Evolutionary conservation across 2,113 vertebrate species (phyloP).

Genomic region (Ophthalmolycus amberensis): DNA sequence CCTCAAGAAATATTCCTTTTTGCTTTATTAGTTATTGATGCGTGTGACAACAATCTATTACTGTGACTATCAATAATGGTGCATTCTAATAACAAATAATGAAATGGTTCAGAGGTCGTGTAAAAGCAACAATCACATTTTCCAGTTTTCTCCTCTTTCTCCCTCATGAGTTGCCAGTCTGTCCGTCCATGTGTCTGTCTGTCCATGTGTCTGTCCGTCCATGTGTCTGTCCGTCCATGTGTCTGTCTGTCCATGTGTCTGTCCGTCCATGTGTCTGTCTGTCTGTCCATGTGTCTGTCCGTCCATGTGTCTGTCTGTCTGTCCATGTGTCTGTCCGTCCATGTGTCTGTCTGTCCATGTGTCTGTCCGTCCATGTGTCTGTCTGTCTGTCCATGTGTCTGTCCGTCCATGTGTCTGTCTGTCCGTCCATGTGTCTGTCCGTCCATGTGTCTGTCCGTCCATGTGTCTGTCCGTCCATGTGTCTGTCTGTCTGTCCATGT

Average conservation of each 20-base stretch:
- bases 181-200: not conserved
- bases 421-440: too few relatives aligned
- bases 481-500: too few relatives aligned
- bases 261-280: not conserved
- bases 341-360: too few relatives aligned
- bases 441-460: too few relatives aligned
- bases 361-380: too few relatives aligned
- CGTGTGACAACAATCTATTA: constrained; percentile 1
- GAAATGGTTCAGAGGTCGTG: constrained; percentile 15
- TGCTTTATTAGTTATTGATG: constrained; percentile 4
- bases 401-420: too few relatives aligned
- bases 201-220: not conserved
- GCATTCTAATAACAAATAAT: not conserved
- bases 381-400: too few relatives aligned
- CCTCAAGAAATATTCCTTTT: not conserved
- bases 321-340: not conserved
- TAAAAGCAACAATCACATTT: not conserved
- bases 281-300: not conserved
- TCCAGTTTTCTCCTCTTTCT: constrained; percentile 36
- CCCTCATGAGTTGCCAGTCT: constrained; percentile 32
- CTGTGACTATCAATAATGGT: not conserved
- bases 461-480: too few relatives aligned
- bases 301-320: not conserved
- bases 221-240: too few relatives aligned
- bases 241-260: too few relatives aligned